Conservation (phyloP, 2,113 vertebrate species). For the Rhombomys opimus region DNA sequence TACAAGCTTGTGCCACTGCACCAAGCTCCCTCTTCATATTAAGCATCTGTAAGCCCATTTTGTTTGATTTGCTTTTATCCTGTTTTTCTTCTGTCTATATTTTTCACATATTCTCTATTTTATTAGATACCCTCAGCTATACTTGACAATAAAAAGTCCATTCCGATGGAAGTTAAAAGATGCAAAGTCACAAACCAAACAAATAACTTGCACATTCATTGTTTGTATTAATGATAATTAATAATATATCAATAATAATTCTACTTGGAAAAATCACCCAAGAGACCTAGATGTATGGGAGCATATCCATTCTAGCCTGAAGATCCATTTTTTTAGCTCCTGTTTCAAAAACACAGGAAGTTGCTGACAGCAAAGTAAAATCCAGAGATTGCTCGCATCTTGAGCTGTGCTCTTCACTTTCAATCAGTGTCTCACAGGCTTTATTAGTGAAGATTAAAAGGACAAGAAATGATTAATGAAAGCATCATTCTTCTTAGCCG, state of each 20-base stretch:
- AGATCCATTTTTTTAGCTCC: constrained; percentile 41
- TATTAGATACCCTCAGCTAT: constrained; percentile 33
- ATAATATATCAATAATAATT: not conserved
- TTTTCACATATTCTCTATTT: not conserved
- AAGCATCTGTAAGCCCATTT: not conserved
- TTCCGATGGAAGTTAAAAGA: constrained; percentile 38
- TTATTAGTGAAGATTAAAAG: constrained; percentile 75
- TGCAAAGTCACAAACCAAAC: not conserved
- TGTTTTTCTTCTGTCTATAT: not conserved
- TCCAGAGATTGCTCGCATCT: not conserved
- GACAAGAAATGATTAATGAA: constrained; percentile 65
- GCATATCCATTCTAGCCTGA: not conserved
- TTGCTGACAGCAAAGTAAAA: constrained; percentile 64
- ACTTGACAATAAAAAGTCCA: constrained; percentile 52
- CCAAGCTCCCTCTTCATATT: not conserved
- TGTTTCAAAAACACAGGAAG: not conserved
- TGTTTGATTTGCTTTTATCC: not conserved
- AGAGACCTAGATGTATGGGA: not conserved
- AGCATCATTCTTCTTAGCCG: not conserved
- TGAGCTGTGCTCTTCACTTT: constrained; percentile 46
- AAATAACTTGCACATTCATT: not conserved
- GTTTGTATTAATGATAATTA: not conserved
- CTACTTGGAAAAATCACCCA: constrained; percentile 9
- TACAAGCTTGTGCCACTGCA: no score
- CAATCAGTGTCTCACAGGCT: constrained; percentile 30